phyloP scores from a whole-genome alignment of 2,888 invertebrate genomes.

The Drosophila rellima region DNA sequence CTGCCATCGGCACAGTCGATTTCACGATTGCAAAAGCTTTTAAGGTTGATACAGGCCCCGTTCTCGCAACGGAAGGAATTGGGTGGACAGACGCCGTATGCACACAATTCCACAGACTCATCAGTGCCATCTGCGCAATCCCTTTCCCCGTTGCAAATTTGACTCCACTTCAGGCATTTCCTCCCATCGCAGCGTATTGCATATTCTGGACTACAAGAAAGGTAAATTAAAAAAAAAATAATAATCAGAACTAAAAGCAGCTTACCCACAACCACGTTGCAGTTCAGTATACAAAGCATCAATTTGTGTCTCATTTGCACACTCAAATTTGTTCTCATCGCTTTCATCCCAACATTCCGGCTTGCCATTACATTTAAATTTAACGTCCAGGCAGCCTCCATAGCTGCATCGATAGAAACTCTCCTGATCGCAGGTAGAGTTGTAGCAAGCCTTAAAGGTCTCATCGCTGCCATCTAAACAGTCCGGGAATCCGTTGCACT shows the following conservation, averaged over 20 bases:
- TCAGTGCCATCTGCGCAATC: conserved; percentile 72
- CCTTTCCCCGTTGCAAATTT: conserved; percentile 65
- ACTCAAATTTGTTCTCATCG: conserved; percentile 38
- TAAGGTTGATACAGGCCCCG: conserved; percentile 61
- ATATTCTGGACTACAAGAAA: not conserved
- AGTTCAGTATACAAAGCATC: not conserved
- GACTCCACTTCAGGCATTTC: conserved; percentile 33
- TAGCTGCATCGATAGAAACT: conserved; percentile 40
- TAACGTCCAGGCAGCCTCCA: conserved; percentile 34
- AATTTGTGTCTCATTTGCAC: not conserved
- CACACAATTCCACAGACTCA: conserved; percentile 69
- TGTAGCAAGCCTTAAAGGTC: conserved; percentile 21
- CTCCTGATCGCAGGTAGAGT: not conserved
- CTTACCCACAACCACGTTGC: conserved; percentile 35
- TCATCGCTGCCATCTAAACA: conserved; percentile 46
- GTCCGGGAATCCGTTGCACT: conserved; percentile 36
- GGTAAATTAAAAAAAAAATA: too few species aligned
- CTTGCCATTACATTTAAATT: conserved; percentile 10
- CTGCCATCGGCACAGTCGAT: conserved; percentile 48
- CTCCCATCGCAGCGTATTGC: not conserved
- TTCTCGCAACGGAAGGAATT: conserved; percentile 63
- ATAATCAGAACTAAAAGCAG: not conserved
- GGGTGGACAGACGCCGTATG: conserved; percentile 62
- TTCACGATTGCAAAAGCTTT: conserved; percentile 33
- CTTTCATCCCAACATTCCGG: conserved; percentile 39